Evolutionary conservation across 1,140 invertebrate genomes (phyloP).

Genomic region (Leguminivora glycinivorella): DNA sequence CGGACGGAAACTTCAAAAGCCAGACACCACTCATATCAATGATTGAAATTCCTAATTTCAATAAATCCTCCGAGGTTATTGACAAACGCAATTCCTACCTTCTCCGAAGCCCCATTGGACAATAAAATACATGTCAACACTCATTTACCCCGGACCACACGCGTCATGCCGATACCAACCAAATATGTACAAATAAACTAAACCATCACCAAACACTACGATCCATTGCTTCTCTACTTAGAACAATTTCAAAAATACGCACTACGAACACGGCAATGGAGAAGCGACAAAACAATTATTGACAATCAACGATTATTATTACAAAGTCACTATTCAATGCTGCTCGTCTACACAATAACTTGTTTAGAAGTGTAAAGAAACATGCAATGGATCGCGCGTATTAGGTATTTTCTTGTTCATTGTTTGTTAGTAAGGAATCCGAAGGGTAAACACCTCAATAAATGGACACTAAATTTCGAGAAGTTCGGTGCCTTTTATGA

Average conservation of each 20-base stretch:
- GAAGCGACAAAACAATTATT: not conserved
- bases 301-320: too few relatives aligned
- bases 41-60: not conserved
- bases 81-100: not conserved
- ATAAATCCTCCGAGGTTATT: constrained; percentile 1
- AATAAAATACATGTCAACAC: constrained; percentile 13
- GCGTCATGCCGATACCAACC: not conserved
- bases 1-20: not conserved
- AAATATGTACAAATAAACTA: not conserved
- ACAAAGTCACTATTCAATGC: not conserved
- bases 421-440: constrained; percentile 24
- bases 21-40: not conserved
- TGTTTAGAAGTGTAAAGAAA: not conserved
- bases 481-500: constrained; percentile 51
- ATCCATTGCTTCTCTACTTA: not conserved
- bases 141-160: not conserved
- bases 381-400: not conserved
- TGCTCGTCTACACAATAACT: not conserved
- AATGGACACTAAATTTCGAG: constrained; percentile 39
- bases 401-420: not conserved
- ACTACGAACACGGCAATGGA: not conserved
- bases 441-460: constrained; percentile 39
- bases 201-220: not conserved
- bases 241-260: not conserved
- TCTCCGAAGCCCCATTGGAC: not conserved